Evolutionary conservation across 2,113 vertebrate species (phyloP).

Genomic region (Rostratula benghalensis): DNA sequence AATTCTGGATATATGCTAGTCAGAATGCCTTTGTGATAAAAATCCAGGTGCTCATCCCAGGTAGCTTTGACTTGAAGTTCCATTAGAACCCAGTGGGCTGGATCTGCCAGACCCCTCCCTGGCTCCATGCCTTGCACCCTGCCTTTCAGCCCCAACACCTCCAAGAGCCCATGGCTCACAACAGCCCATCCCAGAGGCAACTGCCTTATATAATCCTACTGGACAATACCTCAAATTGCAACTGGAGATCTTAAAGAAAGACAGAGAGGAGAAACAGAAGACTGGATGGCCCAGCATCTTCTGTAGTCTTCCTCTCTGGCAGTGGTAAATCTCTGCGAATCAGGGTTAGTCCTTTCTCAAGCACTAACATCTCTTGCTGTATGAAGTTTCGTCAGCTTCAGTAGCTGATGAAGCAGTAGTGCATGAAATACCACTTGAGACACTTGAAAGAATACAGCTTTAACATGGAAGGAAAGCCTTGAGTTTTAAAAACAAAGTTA

Average conservation of each 20-base stretch:
- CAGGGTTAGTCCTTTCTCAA: background rate
- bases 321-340: background rate
- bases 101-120: background rate
- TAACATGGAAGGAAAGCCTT: background rate
- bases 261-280: background rate
- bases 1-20: background rate
- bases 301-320: background rate
- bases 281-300: background rate
- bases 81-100: background rate
- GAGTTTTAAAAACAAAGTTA: background rate
- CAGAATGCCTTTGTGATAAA: background rate
- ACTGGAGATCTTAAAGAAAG: background rate
- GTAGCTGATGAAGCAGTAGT: background rate
- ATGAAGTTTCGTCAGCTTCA: background rate
- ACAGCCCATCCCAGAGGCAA: background rate
- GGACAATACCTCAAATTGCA: background rate
- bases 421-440: background rate
- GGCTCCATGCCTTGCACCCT: accelerated
- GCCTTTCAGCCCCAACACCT: background rate
- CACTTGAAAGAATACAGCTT: background rate
- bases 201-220: background rate
- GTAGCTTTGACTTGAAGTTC: background rate
- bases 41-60: background rate
- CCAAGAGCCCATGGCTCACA: background rate
- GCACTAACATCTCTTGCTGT: accelerated